Conservation (phyloP, 2,113 vertebrate genomes). For the Anguilla rostrata region DNA sequence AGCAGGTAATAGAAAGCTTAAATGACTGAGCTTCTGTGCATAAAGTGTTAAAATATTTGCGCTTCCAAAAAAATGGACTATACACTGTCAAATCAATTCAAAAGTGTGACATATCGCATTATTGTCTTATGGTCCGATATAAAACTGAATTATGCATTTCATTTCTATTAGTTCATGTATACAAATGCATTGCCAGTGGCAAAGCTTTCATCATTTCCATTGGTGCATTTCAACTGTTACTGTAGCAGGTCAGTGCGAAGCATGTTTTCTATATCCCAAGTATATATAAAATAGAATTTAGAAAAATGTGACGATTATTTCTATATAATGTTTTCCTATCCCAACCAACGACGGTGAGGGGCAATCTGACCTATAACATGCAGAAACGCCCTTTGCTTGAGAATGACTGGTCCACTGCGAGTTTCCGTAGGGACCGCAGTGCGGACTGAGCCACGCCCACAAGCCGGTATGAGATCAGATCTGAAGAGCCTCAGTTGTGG, state of each 20-base stretch:
- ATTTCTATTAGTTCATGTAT: not conserved
- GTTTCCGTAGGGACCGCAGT: slow-evolving; percentile 94
- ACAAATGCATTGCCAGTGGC: not conserved
- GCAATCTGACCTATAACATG: not conserved
- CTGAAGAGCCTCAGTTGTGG: slow-evolving; percentile 41
- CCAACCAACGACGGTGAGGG: not conserved
- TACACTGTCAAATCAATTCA: not conserved
- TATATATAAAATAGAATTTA: no score
- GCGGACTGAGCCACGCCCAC: slow-evolving; percentile 93
- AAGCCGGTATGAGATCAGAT: slow-evolving; percentile 69
- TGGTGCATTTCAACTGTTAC: not conserved
- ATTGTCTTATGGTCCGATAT: not conserved
- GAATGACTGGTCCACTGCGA: slow-evolving; percentile 62
- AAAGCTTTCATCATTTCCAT: not conserved
- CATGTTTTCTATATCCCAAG: not conserved
- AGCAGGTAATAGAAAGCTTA: not conserved
- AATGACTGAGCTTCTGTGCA: not conserved
- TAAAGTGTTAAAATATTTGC: not conserved
- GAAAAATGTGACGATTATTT: not conserved
- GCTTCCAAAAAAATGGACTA: not conserved
- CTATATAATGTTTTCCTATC: not conserved
- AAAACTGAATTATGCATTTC: not conserved
- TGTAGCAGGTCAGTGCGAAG: not conserved
- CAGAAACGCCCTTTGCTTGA: slow-evolving; percentile 66
- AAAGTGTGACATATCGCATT: not conserved